A percentile compares a stretch with the other conserved stretches of the same genome.
phyloP scores from a whole-genome alignment of 2,113 vertebrate species.

The Poecile atricapillus region DNA sequence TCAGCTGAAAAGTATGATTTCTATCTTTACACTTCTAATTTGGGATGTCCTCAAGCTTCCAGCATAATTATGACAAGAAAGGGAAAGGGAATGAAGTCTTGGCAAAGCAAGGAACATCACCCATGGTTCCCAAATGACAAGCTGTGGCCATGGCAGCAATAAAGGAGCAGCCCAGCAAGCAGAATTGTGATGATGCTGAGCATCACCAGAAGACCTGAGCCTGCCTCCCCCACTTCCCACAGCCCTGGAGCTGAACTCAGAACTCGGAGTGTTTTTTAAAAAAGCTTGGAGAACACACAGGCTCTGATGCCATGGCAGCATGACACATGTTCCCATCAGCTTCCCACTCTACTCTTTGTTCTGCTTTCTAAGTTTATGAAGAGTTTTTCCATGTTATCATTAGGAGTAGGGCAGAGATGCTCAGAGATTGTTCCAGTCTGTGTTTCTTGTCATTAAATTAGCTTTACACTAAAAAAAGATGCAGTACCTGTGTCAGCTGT shows the following conservation, averaged over 20 bases:
- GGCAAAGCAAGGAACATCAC: background rate
- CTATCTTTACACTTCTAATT: background rate
- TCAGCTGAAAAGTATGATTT: background rate
- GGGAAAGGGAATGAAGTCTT: background rate
- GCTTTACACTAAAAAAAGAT: background rate
- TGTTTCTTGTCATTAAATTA: background rate
- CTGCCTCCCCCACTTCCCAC: background rate
- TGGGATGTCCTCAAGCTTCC: slow-evolving; percentile 11
- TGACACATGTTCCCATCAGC: slow-evolving; percentile 45
- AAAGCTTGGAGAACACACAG: background rate
- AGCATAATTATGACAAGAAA: background rate
- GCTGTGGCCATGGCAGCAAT: background rate
- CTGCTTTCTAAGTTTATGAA: slow-evolving; percentile 28
- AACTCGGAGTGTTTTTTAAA: background rate
- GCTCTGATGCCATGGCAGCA: slow-evolving; percentile 1
- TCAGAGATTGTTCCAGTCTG: background rate
- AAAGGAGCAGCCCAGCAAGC: background rate
- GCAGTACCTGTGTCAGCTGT: background rate
- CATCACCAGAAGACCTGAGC: background rate
- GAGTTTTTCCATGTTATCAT: background rate
- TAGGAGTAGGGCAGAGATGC: background rate
- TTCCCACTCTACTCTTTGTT: slow-evolving; percentile 56
- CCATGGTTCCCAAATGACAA: background rate
- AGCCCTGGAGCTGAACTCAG: background rate
- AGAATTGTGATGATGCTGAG: background rate